These are phyloP conservation scores for Callosobruchus maculatus DNA, from an alignment of 2,888 invertebrate genomes.

Conservation along the genomic window DNA sequence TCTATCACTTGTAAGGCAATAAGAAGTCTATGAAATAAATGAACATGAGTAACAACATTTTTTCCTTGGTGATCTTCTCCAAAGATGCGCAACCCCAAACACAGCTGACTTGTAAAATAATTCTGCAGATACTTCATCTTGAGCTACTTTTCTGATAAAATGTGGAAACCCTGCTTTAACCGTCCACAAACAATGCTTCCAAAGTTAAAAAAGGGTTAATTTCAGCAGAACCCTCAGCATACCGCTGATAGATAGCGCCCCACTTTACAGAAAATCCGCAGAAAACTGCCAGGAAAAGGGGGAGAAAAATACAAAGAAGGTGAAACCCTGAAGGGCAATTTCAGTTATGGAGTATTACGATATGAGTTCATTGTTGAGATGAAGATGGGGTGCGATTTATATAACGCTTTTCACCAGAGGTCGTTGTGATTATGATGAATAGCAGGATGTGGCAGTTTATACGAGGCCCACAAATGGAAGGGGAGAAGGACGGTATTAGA, in stretches of 20 bases:
- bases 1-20: too few species aligned
- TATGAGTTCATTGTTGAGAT: neutral
- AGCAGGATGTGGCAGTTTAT: neutral
- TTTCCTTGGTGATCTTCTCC: too few species aligned
- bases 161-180: neutral
- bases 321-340: neutral
- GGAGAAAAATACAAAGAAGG: neutral
- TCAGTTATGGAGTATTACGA: neutral
- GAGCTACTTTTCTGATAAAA: too few species aligned
- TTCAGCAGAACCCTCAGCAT: neutral
- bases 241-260: neutral
- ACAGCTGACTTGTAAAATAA: too few species aligned
- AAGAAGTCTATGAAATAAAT: too few species aligned
- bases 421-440: neutral
- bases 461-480: neutral
- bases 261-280: neutral
- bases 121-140: too few species aligned
- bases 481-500: neutral
- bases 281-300: neutral
- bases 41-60: too few species aligned
- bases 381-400: neutral
- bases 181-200: neutral
- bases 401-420: neutral
- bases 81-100: too few species aligned
- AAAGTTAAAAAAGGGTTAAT: neutral